phyloP scores from a whole-genome alignment of 64 coral and sea anemone species.

The Actinia equina region DNA sequence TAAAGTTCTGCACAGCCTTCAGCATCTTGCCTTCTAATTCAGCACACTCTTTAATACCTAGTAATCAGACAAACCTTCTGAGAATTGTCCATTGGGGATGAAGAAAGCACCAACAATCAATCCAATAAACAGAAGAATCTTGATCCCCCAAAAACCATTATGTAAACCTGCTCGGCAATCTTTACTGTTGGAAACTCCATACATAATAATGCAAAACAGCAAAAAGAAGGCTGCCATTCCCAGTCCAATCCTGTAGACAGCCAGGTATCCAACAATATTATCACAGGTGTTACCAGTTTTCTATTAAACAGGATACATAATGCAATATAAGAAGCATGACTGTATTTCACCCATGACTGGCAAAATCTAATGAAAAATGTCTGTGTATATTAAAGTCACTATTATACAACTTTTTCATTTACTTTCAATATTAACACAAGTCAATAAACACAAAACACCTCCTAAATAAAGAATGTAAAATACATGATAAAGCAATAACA shows the following conservation, averaged over 20 bases:
- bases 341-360: too few relatives aligned
- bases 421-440: too few relatives aligned
- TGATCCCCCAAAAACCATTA: conserved; percentile 95
- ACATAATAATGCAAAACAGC: conserved; percentile 89
- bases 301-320: conserved; percentile 1
- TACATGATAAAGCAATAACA: too few relatives aligned
- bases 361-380: too few relatives aligned
- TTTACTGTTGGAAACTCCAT: conserved; percentile 75
- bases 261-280: conserved; percentile 76
- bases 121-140: conserved; percentile 84
- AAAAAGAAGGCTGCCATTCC: conserved; percentile 82
- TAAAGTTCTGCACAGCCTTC: background rate
- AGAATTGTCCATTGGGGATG: conserved; percentile 83
- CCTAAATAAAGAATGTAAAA: too few relatives aligned
- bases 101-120: conserved; percentile 92
- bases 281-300: conserved; percentile 24
- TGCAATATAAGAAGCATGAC: too few relatives aligned
- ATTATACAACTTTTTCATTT: too few relatives aligned
- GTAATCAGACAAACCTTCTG: conserved; percentile 46
- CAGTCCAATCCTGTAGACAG: conserved; percentile 84
- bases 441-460: too few relatives aligned
- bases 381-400: too few relatives aligned
- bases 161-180: conserved; percentile 71
- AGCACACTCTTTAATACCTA: too few relatives aligned
- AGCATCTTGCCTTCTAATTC: background rate